Conservation (phyloP, 2,888 invertebrate species). For the Diadromus collaris region DNA sequence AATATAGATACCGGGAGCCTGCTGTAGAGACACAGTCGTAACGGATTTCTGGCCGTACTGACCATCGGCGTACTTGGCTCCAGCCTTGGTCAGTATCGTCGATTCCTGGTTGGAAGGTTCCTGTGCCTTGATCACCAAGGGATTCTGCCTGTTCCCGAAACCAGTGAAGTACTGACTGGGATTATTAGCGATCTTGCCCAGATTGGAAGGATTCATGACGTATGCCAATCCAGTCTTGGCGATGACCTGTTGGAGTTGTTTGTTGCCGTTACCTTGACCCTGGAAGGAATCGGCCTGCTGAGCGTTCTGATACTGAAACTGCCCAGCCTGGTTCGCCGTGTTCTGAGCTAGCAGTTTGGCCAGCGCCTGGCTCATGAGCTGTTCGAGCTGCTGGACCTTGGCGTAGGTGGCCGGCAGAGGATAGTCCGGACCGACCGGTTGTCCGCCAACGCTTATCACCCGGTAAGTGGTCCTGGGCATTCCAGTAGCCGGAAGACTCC, state of each 20-base stretch:
- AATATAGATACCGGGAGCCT: constrained; percentile 69
- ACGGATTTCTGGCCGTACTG: constrained; percentile 67
- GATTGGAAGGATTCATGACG: constrained; percentile 68
- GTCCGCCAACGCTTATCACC: constrained; percentile 72
- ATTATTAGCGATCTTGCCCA: constrained; percentile 60
- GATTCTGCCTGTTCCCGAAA: constrained; percentile 37
- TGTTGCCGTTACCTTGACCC: not conserved
- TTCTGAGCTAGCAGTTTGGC: constrained; percentile 71
- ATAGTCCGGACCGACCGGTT: constrained; percentile 70
- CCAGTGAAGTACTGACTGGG: constrained; percentile 48
- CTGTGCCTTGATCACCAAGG: constrained; percentile 51
- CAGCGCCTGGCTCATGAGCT: constrained; percentile 73
- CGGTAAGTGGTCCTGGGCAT: constrained; percentile 70
- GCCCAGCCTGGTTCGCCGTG: constrained; percentile 46
- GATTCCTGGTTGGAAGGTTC: constrained; percentile 54
- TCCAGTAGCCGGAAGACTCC: constrained; percentile 56
- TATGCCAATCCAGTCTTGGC: constrained; percentile 74
- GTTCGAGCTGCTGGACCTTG: constrained; percentile 74
- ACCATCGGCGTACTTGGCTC: constrained; percentile 63
- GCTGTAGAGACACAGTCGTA: constrained; percentile 67
- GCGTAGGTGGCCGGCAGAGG: constrained; percentile 67
- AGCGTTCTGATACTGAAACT: constrained; percentile 59
- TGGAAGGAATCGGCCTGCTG: constrained; percentile 45
- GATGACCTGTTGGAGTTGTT: constrained; percentile 58
- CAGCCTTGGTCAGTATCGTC: constrained; percentile 58